A percentile compares a stretch with the other conserved stretches of the same genome.
These are phyloP conservation scores for Tetragnatha montana DNA, from an alignment of 2,888 invertebrate species.

Conservation along the genomic window DNA sequence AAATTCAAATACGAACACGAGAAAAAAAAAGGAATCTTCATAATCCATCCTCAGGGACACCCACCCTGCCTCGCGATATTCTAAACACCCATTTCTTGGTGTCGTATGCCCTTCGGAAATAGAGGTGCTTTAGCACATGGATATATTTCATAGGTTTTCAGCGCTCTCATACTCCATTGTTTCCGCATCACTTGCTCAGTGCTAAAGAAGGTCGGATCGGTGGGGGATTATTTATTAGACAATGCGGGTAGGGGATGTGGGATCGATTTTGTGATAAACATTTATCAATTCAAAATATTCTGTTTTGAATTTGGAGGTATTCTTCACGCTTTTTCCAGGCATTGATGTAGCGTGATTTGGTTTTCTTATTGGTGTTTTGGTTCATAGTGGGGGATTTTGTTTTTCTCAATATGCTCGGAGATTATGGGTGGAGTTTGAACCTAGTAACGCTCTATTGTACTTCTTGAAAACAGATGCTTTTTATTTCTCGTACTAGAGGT, in stretches of 20 bases:
- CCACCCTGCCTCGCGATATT: too few relatives aligned
- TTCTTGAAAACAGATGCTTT: too few relatives aligned
- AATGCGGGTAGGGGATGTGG: neutral
- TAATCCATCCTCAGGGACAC: neutral
- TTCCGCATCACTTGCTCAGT: constrained; percentile 21
- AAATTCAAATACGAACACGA: neutral
- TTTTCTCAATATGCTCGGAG: too few relatives aligned
- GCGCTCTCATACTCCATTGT: constrained; percentile 8
- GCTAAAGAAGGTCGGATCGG: constrained; percentile 4
- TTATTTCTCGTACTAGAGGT: too few relatives aligned
- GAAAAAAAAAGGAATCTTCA: neutral
- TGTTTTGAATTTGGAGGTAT: constrained; percentile 7
- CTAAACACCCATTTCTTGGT: neutral
- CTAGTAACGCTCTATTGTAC: too few relatives aligned
- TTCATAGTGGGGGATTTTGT: too few relatives aligned
- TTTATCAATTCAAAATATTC: constrained; percentile 26
- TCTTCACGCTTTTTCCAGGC: neutral
- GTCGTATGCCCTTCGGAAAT: constrained; percentile 10
- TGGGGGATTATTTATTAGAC: constrained; percentile 20
- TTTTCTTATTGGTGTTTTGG: neutral
- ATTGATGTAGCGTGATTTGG: neutral
- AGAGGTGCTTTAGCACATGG: neutral
- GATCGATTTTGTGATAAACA: constrained; percentile 37
- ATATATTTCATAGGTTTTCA: constrained; percentile 23
- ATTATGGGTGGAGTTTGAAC: too few relatives aligned